A percentile compares a stretch with the other conserved stretches of the same genome.
Evolutionary conservation across 2,113 vertebrate species (phyloP).

Genomic region (Platichthys flesus): DNA sequence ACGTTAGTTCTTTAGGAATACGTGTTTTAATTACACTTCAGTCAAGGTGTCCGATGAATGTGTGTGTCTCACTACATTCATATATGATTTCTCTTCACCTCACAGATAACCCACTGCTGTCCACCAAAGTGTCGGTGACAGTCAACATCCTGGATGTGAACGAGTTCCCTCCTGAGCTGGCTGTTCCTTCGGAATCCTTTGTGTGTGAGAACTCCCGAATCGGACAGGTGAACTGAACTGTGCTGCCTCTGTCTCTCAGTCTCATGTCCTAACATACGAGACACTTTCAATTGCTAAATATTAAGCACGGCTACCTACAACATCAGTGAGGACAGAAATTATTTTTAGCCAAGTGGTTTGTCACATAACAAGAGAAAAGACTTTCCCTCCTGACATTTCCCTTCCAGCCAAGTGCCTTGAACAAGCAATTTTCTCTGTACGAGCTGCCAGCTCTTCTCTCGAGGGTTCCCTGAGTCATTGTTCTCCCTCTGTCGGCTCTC

Average conservation of each 20-base stretch:
- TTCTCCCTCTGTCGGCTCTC: constrained; percentile 4
- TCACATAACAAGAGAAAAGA: not conserved
- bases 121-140: constrained; percentile 86
- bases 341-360: too few relatives aligned
- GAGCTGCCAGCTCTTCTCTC: not conserved
- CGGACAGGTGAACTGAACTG: constrained; percentile 86
- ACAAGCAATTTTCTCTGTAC: not conserved
- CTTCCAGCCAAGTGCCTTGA: too few relatives aligned
- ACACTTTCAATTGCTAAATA: too few relatives aligned
- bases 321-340: too few relatives aligned
- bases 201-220: constrained; percentile 92
- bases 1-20: too few relatives aligned
- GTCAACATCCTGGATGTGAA: constrained; percentile 93
- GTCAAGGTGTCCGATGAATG: too few relatives aligned
- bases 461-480: not conserved
- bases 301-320: too few relatives aligned
- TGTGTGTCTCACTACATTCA: too few relatives aligned
- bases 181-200: constrained; percentile 86
- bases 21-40: too few relatives aligned
- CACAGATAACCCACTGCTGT: constrained; percentile 89
- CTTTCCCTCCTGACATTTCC: not conserved
- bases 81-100: too few relatives aligned
- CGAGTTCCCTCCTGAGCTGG: constrained; percentile 93
- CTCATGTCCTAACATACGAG: too few relatives aligned
- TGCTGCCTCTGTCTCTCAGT: not conserved